Base-by-base conservation (phyloP, 2,888 invertebrate species). In the Pterobdella sp. region DNA sequence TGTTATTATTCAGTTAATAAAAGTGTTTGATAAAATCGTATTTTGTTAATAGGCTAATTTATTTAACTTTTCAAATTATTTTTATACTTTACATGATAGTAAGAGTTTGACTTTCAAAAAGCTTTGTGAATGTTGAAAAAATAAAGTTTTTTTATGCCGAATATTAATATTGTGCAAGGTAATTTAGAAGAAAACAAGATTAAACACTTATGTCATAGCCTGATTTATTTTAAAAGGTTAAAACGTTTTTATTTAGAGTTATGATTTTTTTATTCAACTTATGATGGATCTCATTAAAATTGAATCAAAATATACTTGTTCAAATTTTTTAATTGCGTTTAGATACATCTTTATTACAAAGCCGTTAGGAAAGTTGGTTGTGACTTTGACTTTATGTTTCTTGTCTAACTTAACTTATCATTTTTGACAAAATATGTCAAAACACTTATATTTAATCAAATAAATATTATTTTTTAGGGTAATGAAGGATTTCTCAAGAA, bases 331-430 rank as follows among this genome's bases (percentile, higher is more conserved):
- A n/a, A n/a, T n/a, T n/a, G n/a, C n/a, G n/a, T 56, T 56, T 56
- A 56, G 60, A 56, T n/a, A n/a, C 26, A 56, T 56, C 60, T 26
- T 56, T 22, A 22, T 56, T 56, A 56, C 7, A 42, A 42, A 42
- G 60, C 60, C 60, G 60, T 56, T 56, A 56, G 60, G 18, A 56
- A 26, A 56, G 60, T 56, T 56, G 60, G 60, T n/a, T 26, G 26
- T 56, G 60, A 56, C 60, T 18, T 56, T 26, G 26, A 14, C 4
- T 56, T 56, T 4, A 7, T 7, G 60, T 56, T 56, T 7, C 60
- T 56, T 56, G 60, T 56, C 60, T 56, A 56, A 56, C 60, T 56
- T 56, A 56, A 56, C 60, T 56, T 14, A 56, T n/a, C n/a, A 56
- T n/a, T n/a, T n/a, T n/a, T n/a, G n/a, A n/a, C 22, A 42, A 42